Percentiles rank a stretch among this genome's conserved stretches.
phyloP scores from a whole-genome alignment of 2,888 invertebrate genomes.

The Lamellibrachia columna region DNA sequence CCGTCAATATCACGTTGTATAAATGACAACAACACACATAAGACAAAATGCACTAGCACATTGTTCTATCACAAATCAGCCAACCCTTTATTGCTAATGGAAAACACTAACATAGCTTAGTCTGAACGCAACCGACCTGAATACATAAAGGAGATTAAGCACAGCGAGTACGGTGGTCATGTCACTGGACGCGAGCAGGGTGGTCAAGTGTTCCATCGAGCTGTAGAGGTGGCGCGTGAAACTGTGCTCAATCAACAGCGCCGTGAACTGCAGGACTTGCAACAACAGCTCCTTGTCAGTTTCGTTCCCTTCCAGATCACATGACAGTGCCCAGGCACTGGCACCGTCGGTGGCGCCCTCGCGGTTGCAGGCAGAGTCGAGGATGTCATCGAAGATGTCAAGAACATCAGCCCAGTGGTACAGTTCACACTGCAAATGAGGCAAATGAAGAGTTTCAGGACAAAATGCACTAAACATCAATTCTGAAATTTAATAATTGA shows the following conservation, averaged over 20 bases:
- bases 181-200: constrained; percentile 80
- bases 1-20: constrained; percentile 10
- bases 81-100: background rate
- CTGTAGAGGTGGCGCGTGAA: constrained; percentile 87
- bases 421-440: constrained; percentile 74
- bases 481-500: constrained; percentile 17
- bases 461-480: background rate
- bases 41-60: background rate
- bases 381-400: constrained; percentile 75
- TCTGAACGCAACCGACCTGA: constrained; percentile 65
- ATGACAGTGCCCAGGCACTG: constrained; percentile 74
- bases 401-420: constrained; percentile 87
- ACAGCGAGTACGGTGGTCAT: constrained; percentile 86
- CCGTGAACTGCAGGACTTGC: constrained; percentile 83
- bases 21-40: background rate
- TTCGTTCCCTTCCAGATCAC: constrained; percentile 76
- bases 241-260: constrained; percentile 85
- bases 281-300: constrained; percentile 74
- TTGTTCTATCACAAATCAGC: background rate
- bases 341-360: constrained; percentile 56
- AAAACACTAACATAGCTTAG: background rate
- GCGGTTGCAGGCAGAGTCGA: constrained; percentile 78
- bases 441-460: background rate
- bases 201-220: constrained; percentile 85
- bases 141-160: constrained; percentile 85